Evolutionary conservation across 2,797 vertebrate genomes (phyloP).

Genomic region (Sebastes iracundus): DNA sequence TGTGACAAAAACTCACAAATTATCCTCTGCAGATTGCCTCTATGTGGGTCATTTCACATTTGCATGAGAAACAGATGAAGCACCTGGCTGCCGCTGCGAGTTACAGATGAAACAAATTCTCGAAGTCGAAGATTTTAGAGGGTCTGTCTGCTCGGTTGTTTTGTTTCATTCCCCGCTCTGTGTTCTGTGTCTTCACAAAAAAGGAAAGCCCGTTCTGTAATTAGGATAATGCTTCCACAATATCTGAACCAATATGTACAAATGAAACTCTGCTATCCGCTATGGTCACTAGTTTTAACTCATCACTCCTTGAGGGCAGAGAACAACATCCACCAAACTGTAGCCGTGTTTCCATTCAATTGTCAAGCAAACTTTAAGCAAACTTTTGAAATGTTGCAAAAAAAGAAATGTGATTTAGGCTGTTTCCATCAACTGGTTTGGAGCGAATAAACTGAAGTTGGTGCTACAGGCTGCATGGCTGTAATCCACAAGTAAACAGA

Average conservation of each 20-base stretch:
- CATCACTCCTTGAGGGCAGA: not conserved
- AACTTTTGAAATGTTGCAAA: too few relatives aligned
- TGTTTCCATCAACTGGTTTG: too few relatives aligned
- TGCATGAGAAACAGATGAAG: slow-evolving; percentile 18
- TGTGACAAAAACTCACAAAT: slow-evolving; percentile 21
- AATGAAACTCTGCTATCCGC: not conserved
- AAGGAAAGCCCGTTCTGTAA: not conserved
- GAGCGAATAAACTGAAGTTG: too few relatives aligned
- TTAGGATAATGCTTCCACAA: not conserved
- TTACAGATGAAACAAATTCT: not conserved
- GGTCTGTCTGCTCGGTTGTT: not conserved
- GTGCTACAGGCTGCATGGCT: too few relatives aligned
- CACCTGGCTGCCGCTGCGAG: slow-evolving; percentile 5
- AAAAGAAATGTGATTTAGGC: too few relatives aligned
- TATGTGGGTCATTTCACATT: slow-evolving; percentile 8
- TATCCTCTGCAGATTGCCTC: slow-evolving; percentile 1
- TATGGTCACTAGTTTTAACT: not conserved
- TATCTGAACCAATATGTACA: not conserved
- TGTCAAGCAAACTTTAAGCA: too few relatives aligned
- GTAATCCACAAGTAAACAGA: too few relatives aligned
- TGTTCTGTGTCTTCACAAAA: not conserved
- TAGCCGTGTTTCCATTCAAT: too few relatives aligned
- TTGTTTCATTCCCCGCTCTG: not conserved
- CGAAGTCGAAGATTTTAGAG: not conserved
- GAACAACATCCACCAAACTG: not conserved